Evolutionary conservation across 1,140 invertebrate species (phyloP).

Genomic region (Heliconius melpomene): DNA sequence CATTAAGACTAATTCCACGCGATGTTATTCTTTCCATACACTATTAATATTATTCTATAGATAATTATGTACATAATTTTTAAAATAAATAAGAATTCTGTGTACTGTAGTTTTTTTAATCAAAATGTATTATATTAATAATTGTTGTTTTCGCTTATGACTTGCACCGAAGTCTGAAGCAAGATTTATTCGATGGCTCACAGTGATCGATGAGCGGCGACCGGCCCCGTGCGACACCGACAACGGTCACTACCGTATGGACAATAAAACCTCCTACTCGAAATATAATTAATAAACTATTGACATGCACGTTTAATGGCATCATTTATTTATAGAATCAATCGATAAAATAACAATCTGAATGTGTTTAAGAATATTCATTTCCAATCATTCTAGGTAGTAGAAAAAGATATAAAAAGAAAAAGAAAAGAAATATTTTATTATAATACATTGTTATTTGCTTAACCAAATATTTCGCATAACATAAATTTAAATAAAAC

Average conservation of each 20-base stretch:
- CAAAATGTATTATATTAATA: background rate
- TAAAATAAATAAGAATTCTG: too few species aligned
- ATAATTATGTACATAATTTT: too few species aligned
- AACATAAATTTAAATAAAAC: constrained; percentile 35
- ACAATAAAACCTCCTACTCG: constrained; percentile 38
- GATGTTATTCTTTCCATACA: too few species aligned
- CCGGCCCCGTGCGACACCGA: constrained; percentile 49
- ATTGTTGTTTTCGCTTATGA: constrained; percentile 19
- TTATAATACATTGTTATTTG: background rate
- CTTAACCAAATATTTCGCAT: constrained; percentile 16
- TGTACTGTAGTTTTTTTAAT: background rate
- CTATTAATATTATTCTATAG: too few species aligned
- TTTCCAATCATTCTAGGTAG: background rate
- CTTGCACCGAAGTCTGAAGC: constrained; percentile 29
- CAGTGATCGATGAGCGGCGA: constrained; percentile 71
- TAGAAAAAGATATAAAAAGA: background rate
- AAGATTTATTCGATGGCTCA: constrained; percentile 69
- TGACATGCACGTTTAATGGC: constrained; percentile 33
- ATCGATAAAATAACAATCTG: background rate
- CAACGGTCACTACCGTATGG: constrained; percentile 61
- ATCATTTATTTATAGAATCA: constrained; percentile 20
- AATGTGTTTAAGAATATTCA: background rate
- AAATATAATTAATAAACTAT: constrained; percentile 36
- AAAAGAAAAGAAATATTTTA: too few species aligned
- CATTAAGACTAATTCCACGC: too few species aligned